Base-by-base conservation (phyloP, 1,140 invertebrate genomes). In the Trachymyrmex septentrionalis region DNA sequence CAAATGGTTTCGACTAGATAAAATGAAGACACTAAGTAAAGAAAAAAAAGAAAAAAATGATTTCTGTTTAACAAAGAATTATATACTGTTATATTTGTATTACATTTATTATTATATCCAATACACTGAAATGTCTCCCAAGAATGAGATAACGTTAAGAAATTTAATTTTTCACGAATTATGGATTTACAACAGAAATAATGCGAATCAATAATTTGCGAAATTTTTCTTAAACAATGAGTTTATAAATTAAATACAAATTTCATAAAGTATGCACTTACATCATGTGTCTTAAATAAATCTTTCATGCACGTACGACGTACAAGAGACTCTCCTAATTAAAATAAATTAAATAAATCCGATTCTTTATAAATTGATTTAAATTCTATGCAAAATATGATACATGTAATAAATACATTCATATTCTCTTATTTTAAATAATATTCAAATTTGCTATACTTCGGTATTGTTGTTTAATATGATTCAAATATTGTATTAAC, bases 381-480 rank as follows among this genome's bases (percentile, higher is more conserved):
- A 1, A 3, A 72, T 55, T 72, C 9, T 30, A 71, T 19, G 27
- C 14, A 64, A 64, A 59, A 12, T 34, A 0, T 64, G 6, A 27
- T 50, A 50, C 27, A 71, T 71, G 16, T 53, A 71, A 53, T 50
- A 27, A 27, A 27, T 27, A 19, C 2, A 50, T 55, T 55, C 3
- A n/a, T 59, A 59, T 6, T 34, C 30, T 34, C 12, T 59, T 64
- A 19, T 34, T 64, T 64, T 24, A 19, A 64, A 34, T 34, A 64
- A 64, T 71, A 30, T 71, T 50, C 14, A 71, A 53, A 71, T 50
- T 16, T 71, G 21, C 3, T 50, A 50, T 27, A 53, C 6, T 71
- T 55, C 3, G 5, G 55, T 53, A 55, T 55, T 73, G 10, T 12
- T 19, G 19, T 50, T 27, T 53, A 30, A 53, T 55, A n/a, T n/a